Conservation (phyloP, 2,888 invertebrate species). For the Amorpha juglandis region DNA sequence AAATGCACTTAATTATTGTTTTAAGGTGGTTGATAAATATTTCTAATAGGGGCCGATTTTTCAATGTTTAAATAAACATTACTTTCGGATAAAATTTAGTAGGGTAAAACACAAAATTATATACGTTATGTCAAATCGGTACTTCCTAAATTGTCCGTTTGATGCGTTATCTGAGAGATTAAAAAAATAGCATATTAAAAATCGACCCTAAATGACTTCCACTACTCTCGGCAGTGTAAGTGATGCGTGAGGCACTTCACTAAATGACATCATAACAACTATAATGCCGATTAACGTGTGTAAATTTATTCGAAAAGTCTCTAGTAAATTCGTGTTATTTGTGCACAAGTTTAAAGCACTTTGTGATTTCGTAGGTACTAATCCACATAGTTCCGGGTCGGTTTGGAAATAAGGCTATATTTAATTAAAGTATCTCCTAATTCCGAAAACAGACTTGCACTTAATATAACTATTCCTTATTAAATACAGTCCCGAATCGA, state of each 20-base stretch:
- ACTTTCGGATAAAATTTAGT: too few species aligned
- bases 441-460: background rate
- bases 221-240: conserved; percentile 23
- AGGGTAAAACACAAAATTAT: too few species aligned
- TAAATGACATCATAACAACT: conserved; percentile 43
- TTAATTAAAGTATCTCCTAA: conserved; percentile 1
- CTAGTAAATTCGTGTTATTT: conserved; percentile 74
- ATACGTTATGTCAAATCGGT: too few species aligned
- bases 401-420: background rate
- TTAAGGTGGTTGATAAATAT: background rate
- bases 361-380: conserved; percentile 20
- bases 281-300: conserved; percentile 58
- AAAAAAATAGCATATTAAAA: too few species aligned
- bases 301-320: conserved; percentile 67
- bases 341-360: conserved; percentile 43
- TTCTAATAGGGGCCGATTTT: background rate
- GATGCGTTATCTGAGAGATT: too few species aligned
- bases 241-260: conserved; percentile 51
- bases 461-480: background rate
- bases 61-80: too few species aligned
- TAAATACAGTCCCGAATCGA: background rate
- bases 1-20: conserved; percentile 20
- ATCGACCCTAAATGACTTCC: conserved; percentile 1
- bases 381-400: background rate
- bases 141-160: too few species aligned